Conservation (phyloP, 2,888 invertebrate genomes). For the Drosophila neonasuta region DNA sequence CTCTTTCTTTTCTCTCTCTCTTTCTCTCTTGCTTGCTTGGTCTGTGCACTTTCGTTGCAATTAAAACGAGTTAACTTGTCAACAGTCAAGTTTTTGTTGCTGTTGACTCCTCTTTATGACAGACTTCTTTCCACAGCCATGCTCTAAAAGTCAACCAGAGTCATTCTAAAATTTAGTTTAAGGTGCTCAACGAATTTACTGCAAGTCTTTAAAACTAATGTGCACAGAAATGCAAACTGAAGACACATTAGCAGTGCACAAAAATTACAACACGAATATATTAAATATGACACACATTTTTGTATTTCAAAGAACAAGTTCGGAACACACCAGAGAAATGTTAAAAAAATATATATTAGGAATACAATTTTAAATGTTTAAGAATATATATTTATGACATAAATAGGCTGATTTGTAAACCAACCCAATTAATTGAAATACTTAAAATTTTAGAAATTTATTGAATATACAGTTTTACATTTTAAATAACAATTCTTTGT, state of each 20-base stretch:
- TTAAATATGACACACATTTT: too few species aligned
- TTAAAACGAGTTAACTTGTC: conserved; percentile 53
- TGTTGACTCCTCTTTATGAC: conserved; percentile 2
- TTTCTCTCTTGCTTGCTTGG: background rate
- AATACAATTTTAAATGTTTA: too few species aligned
- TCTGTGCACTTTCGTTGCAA: conserved; percentile 59
- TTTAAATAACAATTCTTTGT: too few species aligned
- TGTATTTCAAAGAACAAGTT: too few species aligned
- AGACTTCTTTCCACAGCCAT: conserved; percentile 7
- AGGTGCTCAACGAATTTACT: background rate
- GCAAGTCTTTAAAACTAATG: background rate
- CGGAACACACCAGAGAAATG: too few species aligned
- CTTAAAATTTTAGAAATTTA: too few species aligned
- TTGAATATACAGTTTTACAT: too few species aligned
- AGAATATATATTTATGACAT: too few species aligned
- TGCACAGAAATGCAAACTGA: background rate
- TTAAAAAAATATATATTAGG: too few species aligned
- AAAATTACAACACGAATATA: too few species aligned
- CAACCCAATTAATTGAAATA: too few species aligned
- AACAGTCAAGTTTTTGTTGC: conserved; percentile 18
- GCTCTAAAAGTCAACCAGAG: background rate
- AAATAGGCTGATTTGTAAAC: too few species aligned
- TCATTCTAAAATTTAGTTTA: conserved; percentile 5
- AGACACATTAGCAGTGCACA: background rate
- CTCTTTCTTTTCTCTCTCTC: background rate